Base-by-base conservation (phyloP, 1,140 invertebrate species). In the Antheraea mylitta region DNA sequence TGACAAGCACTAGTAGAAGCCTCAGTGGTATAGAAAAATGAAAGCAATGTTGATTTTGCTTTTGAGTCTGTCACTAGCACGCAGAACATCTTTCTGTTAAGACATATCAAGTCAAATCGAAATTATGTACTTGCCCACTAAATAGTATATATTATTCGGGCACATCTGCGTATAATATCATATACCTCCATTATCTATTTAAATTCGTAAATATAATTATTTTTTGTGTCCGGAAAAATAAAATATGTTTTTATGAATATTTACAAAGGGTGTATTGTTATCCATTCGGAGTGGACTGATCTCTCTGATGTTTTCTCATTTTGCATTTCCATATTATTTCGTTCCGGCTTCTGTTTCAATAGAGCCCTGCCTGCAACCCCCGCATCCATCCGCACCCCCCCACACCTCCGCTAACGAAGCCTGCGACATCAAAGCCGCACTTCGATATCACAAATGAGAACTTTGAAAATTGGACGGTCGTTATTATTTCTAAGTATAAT, bases 251-350 rank as follows among this genome's bases (percentile, higher is more conserved):
- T n/a, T 13, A 1, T 53, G 45, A 53, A 53, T 13, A 53, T 53
- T 53, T 53, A 53, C 45, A 53, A 53, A 53, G 16, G 45, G 60
- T 9, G 30, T 16, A 61, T 22, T 61, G 30, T 61, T 61, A 36
- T 61, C 60, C 60, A 30, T 22, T 61, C 11, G 18, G 77, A 85
- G 80, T 76, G 80, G 77, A 72, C 71, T 58, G 37, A 36, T 22
- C 72, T 75, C 79, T 76, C 66, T 77, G 80, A 79, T 81, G 76
- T 85, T 80, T 78, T 80, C 71, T 79, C 81, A 88, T 88, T 88
- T 81, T 76, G 68, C 71, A 87, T 87, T 89, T 87, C 80, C 87
- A 86, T 82, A 85, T 87, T 86, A 85, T 82, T 88, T 80, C 79
- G 81, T 83, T 80, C 38, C 72, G 75, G 61, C 62, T 71, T 72